Conservation (phyloP, 2,888 invertebrate species). For the Synergus laeviventris region DNA sequence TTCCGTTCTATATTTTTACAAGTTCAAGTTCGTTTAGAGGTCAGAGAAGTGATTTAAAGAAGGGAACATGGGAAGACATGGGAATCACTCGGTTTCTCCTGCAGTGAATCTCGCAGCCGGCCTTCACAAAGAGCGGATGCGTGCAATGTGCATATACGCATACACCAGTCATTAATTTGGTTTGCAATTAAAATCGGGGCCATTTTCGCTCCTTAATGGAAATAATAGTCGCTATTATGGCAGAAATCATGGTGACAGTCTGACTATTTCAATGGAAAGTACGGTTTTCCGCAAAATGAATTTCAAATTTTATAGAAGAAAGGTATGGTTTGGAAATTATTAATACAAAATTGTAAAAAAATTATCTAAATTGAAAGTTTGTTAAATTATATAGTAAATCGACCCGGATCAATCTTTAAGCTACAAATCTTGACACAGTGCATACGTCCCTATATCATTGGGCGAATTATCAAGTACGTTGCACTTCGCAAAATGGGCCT, state of each 20-base stretch:
- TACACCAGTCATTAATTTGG: conserved; percentile 12
- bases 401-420: not conserved
- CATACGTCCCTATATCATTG: not conserved
- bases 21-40: conserved; percentile 34
- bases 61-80: conserved; percentile 35
- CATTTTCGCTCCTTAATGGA: conserved; percentile 12
- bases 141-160: conserved; percentile 32
- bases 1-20: conserved; percentile 37
- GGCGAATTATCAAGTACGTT: conserved; percentile 46
- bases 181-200: conserved; percentile 35
- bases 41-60: conserved; percentile 18
- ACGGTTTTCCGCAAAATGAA: not conserved
- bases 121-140: conserved; percentile 17
- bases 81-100: conserved; percentile 33
- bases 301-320: not conserved
- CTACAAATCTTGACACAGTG: not conserved
- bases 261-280: not conserved
- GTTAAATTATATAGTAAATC: too few relatives aligned
- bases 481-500: conserved; percentile 56
- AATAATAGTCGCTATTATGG: conserved; percentile 6
- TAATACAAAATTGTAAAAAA: too few relatives aligned
- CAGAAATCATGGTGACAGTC: not conserved
- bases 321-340: too few relatives aligned
- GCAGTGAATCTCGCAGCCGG: conserved; percentile 1
- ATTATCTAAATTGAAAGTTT: too few relatives aligned